Base-by-base conservation (phyloP, 2,797 vertebrate genomes). In the Anguilla megastoma region DNA sequence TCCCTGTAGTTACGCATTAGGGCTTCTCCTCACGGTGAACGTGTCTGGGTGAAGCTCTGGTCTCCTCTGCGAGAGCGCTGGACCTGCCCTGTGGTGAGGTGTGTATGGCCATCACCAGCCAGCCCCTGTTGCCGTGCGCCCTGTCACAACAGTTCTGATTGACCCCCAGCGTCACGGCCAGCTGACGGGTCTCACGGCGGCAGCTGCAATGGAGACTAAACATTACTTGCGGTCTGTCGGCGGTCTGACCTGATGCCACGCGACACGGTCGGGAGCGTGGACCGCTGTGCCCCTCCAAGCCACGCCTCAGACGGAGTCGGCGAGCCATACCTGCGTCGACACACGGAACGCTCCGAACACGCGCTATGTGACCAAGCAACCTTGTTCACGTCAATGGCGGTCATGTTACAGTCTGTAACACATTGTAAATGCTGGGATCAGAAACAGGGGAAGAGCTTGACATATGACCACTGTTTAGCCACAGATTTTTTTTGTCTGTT, bases 181-280 rank as follows among this genome's bases (percentile, higher is more conserved):
- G 90, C 84, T n/a, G 90, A 60, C 36, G 14, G 90, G 69, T 27
- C 48, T 85, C 91, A 60, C 89, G 83, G 66, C 89, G 88, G 89
- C 88, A 80, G 89, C 90, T 94, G 94, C 93, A 91, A 92, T 86
- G 0, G 93, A 94, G 89, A 89, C 89, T 48, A 66, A 9, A 86
- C 90, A 71, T 90, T 89, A 89, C 27, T 84, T 63, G 84, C 50
- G 87, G 60, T 48, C 89, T 27, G 69, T 87, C 90, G 41, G 27
- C 2, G 48, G 88, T 91, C 92, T 95, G 95, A 96, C 92, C 93
- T 95, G 95, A 96, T 96, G 92, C 87, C 84, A 89, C 92, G 52
- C 95, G 95, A 96, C 95, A 93, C 85, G n/a, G 90, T 94, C 93
- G 94, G 93, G 94, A 95, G n/a, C 95, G 94, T 86, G 86, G 91